These are phyloP conservation scores for Geophilus truncorum DNA, from an alignment of 2,888 invertebrate genomes.

Conservation along the genomic window DNA sequence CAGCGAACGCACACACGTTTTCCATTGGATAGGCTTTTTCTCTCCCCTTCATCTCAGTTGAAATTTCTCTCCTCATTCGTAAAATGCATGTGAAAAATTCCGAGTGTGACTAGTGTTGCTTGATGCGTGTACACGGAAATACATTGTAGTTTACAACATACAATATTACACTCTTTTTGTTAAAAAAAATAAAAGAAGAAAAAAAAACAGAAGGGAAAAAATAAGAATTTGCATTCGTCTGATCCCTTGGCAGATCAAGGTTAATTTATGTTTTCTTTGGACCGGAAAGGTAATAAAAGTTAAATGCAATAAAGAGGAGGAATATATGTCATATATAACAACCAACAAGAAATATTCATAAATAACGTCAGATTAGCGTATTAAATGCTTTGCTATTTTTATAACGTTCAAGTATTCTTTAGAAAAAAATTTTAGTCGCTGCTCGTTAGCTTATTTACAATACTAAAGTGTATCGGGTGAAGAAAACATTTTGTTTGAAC, in stretches of 20 bases:
- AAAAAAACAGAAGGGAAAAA: no score
- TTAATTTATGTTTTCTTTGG: not conserved
- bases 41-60: constrained; percentile 22
- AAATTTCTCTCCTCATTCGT: constrained; percentile 21
- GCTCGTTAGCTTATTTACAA: no score
- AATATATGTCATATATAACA: no score
- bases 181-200: not conserved
- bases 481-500: no score
- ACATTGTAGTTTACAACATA: not conserved
- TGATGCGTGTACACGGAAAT: constrained; percentile 12
- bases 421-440: no score
- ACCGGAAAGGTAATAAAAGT: not conserved
- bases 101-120: constrained; percentile 5
- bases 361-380: no score
- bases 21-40: constrained; percentile 25
- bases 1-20: constrained; percentile 25
- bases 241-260: not conserved
- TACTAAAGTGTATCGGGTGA: no score
- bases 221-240: not conserved
- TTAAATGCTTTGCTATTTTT: no score
- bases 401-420: no score
- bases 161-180: not conserved
- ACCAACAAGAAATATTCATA: no score
- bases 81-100: constrained; percentile 12
- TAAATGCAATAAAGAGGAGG: not conserved